A percentile compares a stretch with the other conserved stretches of the same genome.
These are phyloP conservation scores for Crocidura indochinensis DNA, from an alignment of 2,797 vertebrate genomes.

Conservation along the genomic window DNA sequence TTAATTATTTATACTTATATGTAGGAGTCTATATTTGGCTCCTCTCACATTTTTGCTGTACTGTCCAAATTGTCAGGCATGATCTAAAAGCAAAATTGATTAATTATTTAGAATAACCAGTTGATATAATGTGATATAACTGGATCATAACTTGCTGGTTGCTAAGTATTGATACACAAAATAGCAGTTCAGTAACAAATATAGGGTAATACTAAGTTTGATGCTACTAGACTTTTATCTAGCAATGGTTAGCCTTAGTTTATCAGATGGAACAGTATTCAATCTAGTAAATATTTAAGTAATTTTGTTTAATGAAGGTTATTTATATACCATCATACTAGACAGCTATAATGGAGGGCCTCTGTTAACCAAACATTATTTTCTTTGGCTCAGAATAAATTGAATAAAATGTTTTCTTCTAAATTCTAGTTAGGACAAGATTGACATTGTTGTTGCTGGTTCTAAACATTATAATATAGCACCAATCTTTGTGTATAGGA, in stretches of 20 bases:
- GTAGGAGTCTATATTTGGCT: background rate
- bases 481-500: too few species aligned
- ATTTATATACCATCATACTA: conserved; percentile 42
- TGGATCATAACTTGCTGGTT: background rate
- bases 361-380: conserved; percentile 51
- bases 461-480: conserved; percentile 5
- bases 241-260: conserved; percentile 39
- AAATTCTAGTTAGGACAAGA: conserved; percentile 32
- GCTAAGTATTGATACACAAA: conserved; percentile 60
- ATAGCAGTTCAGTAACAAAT: conserved; percentile 34
- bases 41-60: conserved; percentile 13
- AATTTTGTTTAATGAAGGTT: conserved; percentile 40
- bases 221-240: conserved; percentile 69
- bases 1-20: background rate
- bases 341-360: conserved; percentile 26
- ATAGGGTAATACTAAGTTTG: conserved; percentile 67
- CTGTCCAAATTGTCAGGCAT: background rate
- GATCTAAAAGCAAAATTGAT: conserved; percentile 15
- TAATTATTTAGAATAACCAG: background rate
- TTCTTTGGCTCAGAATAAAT: conserved; percentile 60
- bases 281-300: conserved; percentile 59
- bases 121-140: background rate
- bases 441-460: conserved; percentile 21
- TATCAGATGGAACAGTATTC: conserved; percentile 44
- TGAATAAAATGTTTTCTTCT: conserved; percentile 54